A percentile compares a stretch with the other conserved stretches of the same genome.
Conservation (phyloP, 2,888 invertebrate species). For the Oxyteleia sp. region DNA sequence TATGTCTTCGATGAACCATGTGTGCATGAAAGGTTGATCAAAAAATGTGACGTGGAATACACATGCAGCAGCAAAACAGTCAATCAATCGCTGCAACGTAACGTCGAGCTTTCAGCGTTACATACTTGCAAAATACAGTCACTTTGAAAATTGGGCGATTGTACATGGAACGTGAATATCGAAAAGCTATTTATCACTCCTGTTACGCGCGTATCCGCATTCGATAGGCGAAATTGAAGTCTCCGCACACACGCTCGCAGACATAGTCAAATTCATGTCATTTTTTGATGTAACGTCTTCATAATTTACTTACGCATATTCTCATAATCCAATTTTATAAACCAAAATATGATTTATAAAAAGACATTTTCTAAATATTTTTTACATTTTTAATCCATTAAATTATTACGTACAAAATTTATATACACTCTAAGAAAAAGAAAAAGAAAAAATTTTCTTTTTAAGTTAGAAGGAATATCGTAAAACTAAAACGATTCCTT, state of each 20-base stretch:
- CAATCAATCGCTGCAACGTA: slow-evolving; percentile 67
- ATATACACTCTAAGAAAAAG: too few relatives aligned
- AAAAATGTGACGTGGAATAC: slow-evolving; percentile 54
- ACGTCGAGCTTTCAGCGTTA: slow-evolving; percentile 66
- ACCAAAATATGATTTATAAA: too few relatives aligned
- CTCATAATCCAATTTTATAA: too few relatives aligned
- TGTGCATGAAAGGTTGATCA: slow-evolving; percentile 32
- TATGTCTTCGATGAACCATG: background rate
- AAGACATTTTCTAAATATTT: too few relatives aligned
- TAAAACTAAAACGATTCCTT: too few relatives aligned
- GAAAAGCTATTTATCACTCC: slow-evolving; percentile 70
- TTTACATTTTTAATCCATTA: too few relatives aligned
- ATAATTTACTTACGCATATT: slow-evolving; percentile 39
- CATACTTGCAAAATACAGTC: slow-evolving; percentile 70
- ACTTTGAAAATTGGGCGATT: slow-evolving; percentile 71
- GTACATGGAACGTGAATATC: slow-evolving; percentile 71
- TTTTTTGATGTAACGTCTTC: slow-evolving; percentile 38
- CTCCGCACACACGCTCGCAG: slow-evolving; percentile 33
- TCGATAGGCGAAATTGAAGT: slow-evolving; percentile 56
- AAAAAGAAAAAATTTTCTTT: too few relatives aligned
- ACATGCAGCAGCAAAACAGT: slow-evolving; percentile 53
- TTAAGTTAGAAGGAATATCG: too few relatives aligned
- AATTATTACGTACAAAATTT: too few relatives aligned
- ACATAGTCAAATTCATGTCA: slow-evolving; percentile 37
- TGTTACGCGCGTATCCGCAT: slow-evolving; percentile 58